A percentile compares a stretch with the other conserved stretches of the same genome.
These are phyloP conservation scores for Epinotia nisella DNA, from an alignment of 2,888 invertebrate genomes.

Conservation along the genomic window DNA sequence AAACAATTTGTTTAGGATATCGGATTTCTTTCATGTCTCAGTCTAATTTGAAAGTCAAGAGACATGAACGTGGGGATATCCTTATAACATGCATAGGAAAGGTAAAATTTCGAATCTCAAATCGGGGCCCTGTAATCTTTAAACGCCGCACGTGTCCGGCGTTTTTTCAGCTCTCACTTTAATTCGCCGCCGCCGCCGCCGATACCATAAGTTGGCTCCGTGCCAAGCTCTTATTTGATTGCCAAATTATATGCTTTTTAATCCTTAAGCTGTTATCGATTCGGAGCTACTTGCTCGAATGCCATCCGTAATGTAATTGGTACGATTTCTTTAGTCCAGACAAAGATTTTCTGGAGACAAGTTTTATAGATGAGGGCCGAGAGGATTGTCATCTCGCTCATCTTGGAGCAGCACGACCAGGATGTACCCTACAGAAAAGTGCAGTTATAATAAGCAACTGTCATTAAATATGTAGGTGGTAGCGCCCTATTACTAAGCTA, in stretches of 20 bases:
- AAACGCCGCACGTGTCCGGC: neutral
- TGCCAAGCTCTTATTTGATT: slow-evolving; percentile 47
- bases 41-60: neutral
- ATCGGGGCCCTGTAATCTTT: neutral
- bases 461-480: too few relatives aligned
- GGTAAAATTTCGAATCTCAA: neutral
- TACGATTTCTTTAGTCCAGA: neutral
- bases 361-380: too few relatives aligned
- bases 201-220: slow-evolving; percentile 40
- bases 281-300: slow-evolving; percentile 11
- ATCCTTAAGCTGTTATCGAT: slow-evolving; percentile 31
- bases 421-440: too few relatives aligned
- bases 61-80: neutral
- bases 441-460: too few relatives aligned
- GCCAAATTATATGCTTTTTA: slow-evolving; percentile 45
- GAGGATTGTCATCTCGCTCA: neutral
- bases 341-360: neutral
- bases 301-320: neutral
- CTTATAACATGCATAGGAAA: neutral
- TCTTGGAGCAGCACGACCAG: neutral
- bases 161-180: slow-evolving; percentile 25
- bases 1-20: neutral
- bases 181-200: slow-evolving; percentile 32
- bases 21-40: neutral
- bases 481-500: too few relatives aligned